Conservation (phyloP, 2,113 vertebrate genomes). For the Phaethornis superciliosus region DNA sequence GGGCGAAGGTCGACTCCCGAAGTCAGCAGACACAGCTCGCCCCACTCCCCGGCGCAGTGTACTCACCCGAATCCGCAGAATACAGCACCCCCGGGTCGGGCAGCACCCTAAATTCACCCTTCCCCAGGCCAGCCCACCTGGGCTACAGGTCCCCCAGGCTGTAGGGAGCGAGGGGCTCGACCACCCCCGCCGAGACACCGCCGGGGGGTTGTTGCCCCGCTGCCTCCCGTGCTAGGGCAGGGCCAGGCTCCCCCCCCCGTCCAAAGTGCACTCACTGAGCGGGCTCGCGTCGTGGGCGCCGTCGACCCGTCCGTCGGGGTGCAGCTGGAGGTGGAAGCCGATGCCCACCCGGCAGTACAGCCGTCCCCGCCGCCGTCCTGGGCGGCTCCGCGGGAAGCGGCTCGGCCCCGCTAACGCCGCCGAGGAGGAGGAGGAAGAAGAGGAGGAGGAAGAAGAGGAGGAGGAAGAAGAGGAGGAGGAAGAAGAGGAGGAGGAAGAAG, state of each 20-base stretch:
- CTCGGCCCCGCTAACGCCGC: slow-evolving; percentile 51
- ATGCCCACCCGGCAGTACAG: slow-evolving; percentile 95
- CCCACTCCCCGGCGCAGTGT: rapidly evolving
- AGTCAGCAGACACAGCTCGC: rapidly evolving
- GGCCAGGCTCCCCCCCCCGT: neutral
- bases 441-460: slow-evolving; percentile 5
- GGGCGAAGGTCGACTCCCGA: rapidly evolving
- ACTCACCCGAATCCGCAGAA: neutral
- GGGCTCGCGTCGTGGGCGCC: slow-evolving; percentile 90
- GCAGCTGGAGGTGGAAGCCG: slow-evolving; percentile 97
- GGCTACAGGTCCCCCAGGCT: neutral
- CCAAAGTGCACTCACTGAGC: slow-evolving; percentile 85
- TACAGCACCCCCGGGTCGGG: neutral
- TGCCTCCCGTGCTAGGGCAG: neutral
- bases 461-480: neutral
- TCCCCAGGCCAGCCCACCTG: neutral
- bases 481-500: neutral
- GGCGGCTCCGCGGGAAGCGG: slow-evolving; percentile 78
- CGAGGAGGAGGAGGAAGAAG: neutral
- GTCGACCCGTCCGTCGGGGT: slow-evolving; percentile 93
- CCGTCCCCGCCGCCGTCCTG: slow-evolving; percentile 91
- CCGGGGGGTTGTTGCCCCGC: neutral
- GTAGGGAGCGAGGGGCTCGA: neutral
- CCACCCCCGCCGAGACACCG: neutral
- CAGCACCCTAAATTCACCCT: neutral